These are phyloP conservation scores for Falcaria lacertinaria DNA, from an alignment of 2,888 invertebrate genomes.

Conservation along the genomic window DNA sequence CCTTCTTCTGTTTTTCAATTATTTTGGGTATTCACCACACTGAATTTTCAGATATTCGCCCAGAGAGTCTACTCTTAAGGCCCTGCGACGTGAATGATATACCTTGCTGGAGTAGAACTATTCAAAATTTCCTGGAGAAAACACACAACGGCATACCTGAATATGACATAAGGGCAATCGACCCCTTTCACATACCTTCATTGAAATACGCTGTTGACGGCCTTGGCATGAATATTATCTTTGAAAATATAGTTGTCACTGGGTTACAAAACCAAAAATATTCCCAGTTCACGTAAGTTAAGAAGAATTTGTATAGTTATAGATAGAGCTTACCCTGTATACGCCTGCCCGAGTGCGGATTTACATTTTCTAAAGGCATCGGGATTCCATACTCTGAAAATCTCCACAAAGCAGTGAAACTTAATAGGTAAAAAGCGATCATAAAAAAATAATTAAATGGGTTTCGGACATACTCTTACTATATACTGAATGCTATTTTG, in stretches of 20 bases:
- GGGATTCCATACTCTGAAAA: no score
- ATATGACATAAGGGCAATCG: conserved; percentile 43
- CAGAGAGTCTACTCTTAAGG: conserved; percentile 16
- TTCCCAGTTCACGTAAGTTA: conserved; percentile 51
- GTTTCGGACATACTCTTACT: no score
- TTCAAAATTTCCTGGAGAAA: conserved; percentile 49
- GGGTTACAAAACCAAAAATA: conserved; percentile 53
- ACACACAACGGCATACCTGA: conserved; percentile 45
- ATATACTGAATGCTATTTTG: no score
- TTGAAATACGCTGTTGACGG: conserved; percentile 28
- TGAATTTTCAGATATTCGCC: background rate
- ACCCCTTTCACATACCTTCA: conserved; percentile 45
- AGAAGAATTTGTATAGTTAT: background rate
- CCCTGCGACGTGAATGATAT: conserved; percentile 52
- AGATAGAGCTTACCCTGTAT: no score
- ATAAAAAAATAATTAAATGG: no score
- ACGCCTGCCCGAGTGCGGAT: no score
- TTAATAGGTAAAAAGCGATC: no score
- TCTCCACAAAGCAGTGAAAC: no score
- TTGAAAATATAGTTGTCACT: conserved; percentile 39
- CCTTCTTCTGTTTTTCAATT: no score
- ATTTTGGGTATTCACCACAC: no score
- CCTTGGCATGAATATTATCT: no score
- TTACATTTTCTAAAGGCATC: no score
- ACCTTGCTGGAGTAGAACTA: conserved; percentile 49